Percentiles rank a stretch among this genome's conserved stretches.
Conservation (phyloP, 2,888 invertebrate species). For the Dolomedes plantarius region DNA sequence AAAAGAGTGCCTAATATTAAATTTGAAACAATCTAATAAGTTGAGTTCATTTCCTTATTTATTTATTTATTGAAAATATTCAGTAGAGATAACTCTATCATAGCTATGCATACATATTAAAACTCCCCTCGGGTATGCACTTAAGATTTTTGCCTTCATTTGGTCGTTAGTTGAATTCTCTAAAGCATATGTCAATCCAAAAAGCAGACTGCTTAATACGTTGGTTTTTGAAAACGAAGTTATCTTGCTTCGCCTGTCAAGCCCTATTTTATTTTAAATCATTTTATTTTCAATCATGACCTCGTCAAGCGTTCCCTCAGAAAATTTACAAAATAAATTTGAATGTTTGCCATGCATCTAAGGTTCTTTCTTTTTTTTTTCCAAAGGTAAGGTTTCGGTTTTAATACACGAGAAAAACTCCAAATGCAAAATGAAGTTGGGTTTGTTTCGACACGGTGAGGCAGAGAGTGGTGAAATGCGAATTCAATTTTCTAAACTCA, state of each 20-base stretch:
- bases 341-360: background rate
- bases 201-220: background rate
- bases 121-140: background rate
- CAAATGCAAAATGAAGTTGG: background rate
- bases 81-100: background rate
- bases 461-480: background rate
- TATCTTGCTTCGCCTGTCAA: background rate
- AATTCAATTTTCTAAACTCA: slow-evolving; percentile 12
- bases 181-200: background rate
- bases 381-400: background rate
- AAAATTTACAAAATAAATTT: background rate
- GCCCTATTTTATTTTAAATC: background rate
- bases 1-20: too few species aligned
- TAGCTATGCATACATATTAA: background rate
- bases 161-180: background rate
- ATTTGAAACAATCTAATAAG: too few species aligned
- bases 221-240: background rate
- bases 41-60: too few species aligned
- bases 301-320: background rate
- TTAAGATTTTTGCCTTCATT: background rate
- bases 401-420: background rate
- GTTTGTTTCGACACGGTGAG: background rate
- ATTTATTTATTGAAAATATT: too few species aligned
- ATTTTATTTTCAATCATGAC: background rate
- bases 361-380: background rate